Evolutionary conservation across 2,113 vertebrate species (phyloP).

Genomic region (Callospermophilus lateralis): DNA sequence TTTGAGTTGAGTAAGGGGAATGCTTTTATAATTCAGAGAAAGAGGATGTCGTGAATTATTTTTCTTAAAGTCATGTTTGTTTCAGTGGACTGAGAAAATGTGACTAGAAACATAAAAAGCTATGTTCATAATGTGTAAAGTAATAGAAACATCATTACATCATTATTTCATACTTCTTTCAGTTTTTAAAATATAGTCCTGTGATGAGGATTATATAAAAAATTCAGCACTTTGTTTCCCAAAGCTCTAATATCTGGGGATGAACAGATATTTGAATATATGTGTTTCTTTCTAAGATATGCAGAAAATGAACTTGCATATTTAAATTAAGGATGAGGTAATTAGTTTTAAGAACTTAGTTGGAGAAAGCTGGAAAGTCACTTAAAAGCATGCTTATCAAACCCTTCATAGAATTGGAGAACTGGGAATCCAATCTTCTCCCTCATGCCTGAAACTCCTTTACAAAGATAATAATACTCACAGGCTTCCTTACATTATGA

Average conservation of each 20-base stretch:
- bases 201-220: background rate
- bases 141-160: slow-evolving; percentile 48
- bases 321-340: slow-evolving; percentile 29
- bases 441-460: background rate
- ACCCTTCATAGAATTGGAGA: slow-evolving; percentile 41
- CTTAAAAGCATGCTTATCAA: slow-evolving; percentile 23
- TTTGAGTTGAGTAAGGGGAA: background rate
- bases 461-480: background rate
- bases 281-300: slow-evolving; percentile 5
- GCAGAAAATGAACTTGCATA: slow-evolving; percentile 34
- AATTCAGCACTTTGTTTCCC: background rate
- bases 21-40: slow-evolving; percentile 32
- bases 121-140: background rate
- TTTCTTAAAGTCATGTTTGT: background rate
- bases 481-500: background rate
- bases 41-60: background rate
- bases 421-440: background rate
- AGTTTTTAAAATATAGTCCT: background rate
- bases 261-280: background rate
- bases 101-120: background rate
- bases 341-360: slow-evolving; percentile 53
- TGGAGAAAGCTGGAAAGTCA: slow-evolving; percentile 24
- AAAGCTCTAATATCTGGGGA: background rate
- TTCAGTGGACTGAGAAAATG: slow-evolving; percentile 32
- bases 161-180: background rate